A percentile compares a stretch with the other conserved stretches of the same genome.
phyloP scores from a whole-genome alignment of 2,888 invertebrate species.

The Polydrusus cervinus region DNA sequence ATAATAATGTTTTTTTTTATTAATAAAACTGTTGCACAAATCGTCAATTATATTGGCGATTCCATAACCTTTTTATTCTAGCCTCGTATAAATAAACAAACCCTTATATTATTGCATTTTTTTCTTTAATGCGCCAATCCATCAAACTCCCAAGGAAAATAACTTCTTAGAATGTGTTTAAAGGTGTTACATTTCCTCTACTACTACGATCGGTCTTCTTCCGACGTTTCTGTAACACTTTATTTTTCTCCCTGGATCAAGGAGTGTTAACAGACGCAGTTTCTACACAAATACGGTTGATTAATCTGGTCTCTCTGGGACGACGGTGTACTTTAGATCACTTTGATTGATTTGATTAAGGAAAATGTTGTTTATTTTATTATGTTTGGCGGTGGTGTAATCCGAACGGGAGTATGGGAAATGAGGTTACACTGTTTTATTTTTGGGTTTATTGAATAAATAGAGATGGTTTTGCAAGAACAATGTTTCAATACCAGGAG shows the following conservation, averaged over 20 bases:
- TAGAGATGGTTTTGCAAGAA: not conserved
- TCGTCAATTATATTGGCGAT: no score
- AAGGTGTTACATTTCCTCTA: constrained; percentile 14
- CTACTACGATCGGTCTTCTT: constrained; percentile 15
- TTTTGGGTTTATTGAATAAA: constrained; percentile 15
- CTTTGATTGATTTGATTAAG: constrained; percentile 15
- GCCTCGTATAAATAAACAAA: no score
- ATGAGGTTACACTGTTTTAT: constrained; percentile 1
- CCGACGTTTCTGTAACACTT: constrained; percentile 11
- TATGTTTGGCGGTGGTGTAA: not conserved
- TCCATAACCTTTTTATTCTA: no score
- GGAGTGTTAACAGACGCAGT: constrained; percentile 28
- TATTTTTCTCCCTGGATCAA: not conserved
- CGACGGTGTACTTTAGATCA: constrained; percentile 12
- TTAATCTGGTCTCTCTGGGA: constrained; percentile 4
- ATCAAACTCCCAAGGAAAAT: constrained; percentile 1
- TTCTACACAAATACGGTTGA: not conserved
- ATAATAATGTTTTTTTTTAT: no score
- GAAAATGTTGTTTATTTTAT: constrained; percentile 5
- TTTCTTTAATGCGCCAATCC: not conserved
- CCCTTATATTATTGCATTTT: no score
- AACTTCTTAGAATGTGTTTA: not conserved
- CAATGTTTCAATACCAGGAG: no score
- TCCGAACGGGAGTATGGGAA: not conserved
- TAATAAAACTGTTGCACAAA: no score